Conservation (phyloP, 2,797 vertebrate species). For the Gymnopithys bicolor region DNA sequence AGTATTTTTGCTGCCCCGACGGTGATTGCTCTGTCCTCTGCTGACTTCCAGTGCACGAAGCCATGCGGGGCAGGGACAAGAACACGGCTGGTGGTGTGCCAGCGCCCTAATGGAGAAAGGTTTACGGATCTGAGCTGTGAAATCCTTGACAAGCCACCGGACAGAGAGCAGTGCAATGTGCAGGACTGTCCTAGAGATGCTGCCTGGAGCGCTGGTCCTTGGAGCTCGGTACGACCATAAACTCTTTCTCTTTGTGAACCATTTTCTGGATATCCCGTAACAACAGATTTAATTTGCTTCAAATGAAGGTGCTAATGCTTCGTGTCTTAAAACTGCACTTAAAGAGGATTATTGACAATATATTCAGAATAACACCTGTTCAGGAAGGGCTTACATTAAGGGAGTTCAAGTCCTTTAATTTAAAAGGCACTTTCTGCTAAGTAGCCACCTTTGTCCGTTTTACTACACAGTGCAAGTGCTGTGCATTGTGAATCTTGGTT, state of each 20-base stretch:
- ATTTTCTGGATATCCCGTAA: conserved; percentile 57
- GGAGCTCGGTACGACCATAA: conserved; percentile 98
- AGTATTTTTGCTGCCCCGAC: neutral
- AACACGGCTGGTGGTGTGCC: conserved; percentile 94
- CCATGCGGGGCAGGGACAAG: conserved; percentile 90
- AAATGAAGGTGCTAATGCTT: conserved; percentile 69
- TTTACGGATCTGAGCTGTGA: conserved; percentile 98
- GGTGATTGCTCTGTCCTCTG: neutral
- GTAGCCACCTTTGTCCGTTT: conserved; percentile 10
- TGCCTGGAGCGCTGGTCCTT: conserved; percentile 92
- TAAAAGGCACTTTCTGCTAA: conserved; percentile 67
- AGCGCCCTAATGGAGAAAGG: conserved; percentile 90
- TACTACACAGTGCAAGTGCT: neutral
- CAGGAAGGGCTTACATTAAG: conserved; percentile 53
- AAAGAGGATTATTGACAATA: conserved; percentile 47
- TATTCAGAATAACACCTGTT: conserved; percentile 47
- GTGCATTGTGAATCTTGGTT: conserved; percentile 42
- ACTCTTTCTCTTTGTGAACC: conserved; percentile 72
- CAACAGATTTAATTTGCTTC: conserved; percentile 51
- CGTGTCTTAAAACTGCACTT: conserved; percentile 65
- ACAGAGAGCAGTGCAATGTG: conserved; percentile 96
- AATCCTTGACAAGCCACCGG: conserved; percentile 96
- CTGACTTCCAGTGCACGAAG: conserved; percentile 87
- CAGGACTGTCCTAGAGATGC: conserved; percentile 89
- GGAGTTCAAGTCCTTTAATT: conserved; percentile 37